Evolutionary conservation across 2,113 vertebrate species (phyloP).

Genomic region (Etia nguti): DNA sequence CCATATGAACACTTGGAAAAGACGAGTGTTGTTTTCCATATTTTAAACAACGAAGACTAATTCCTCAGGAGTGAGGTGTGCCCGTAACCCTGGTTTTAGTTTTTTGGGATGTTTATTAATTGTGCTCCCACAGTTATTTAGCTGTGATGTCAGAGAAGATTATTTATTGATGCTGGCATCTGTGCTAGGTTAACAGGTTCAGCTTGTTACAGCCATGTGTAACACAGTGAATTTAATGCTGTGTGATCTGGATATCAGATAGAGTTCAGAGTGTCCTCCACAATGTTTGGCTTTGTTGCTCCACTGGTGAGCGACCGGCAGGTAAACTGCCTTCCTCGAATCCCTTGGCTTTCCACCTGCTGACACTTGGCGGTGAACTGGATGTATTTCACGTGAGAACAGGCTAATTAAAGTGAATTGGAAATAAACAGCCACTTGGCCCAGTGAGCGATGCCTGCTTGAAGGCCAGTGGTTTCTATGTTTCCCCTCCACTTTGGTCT

Average conservation of each 20-base stretch:
- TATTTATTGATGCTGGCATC: conserved; percentile 43
- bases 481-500: background rate
- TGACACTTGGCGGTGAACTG: conserved; percentile 10
- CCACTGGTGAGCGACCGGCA: background rate
- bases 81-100: conserved; percentile 22
- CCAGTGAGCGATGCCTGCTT: background rate
- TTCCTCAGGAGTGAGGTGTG: conserved; percentile 44
- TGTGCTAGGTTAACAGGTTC: conserved; percentile 66
- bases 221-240: background rate
- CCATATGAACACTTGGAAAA: conserved; percentile 42
- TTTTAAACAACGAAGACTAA: conserved; percentile 10
- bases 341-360: conserved; percentile 55
- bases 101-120: conserved; percentile 15
- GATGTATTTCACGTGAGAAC: conserved; percentile 28
- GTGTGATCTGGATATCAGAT: conserved; percentile 26
- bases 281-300: conserved; percentile 8
- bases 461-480: background rate
- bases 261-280: conserved; percentile 2
- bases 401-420: conserved; percentile 21
- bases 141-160: conserved; percentile 3
- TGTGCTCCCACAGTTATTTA: conserved; percentile 15
- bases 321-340: background rate
- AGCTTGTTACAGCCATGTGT: conserved; percentile 54
- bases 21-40: conserved; percentile 42
- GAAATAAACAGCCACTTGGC: background rate